Percentiles rank a stretch among this genome's conserved stretches.
phyloP scores from a whole-genome alignment of 2,113 vertebrate species.

The Furnarius figulus region DNA sequence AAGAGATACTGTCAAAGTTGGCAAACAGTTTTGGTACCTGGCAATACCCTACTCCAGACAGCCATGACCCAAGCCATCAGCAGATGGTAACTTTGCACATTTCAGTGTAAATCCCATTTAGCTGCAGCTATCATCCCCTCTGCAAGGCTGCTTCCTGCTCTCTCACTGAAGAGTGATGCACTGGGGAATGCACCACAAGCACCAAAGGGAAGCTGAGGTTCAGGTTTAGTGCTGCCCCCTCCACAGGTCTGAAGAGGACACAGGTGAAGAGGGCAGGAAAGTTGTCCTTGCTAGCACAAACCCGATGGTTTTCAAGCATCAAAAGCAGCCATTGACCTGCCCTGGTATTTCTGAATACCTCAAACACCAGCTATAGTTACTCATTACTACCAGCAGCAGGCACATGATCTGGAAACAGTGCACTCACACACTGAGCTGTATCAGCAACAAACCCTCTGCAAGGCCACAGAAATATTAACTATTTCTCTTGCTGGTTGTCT shows the following conservation, averaged over 20 bases:
- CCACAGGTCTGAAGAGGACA: background rate
- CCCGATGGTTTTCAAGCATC: background rate
- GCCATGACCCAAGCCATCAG: background rate
- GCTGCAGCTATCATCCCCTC: fast-evolving
- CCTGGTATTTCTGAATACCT: background rate
- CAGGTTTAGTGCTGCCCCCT: background rate
- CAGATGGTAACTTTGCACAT: fast-evolving
- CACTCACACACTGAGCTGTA: background rate
- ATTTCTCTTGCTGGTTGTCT: background rate
- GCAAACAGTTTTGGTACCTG: background rate
- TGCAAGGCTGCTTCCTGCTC: background rate
- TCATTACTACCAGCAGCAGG: background rate
- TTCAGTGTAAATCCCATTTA: background rate
- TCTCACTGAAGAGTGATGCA: background rate
- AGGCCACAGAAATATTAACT: background rate
- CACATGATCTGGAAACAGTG: background rate
- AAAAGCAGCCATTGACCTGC: background rate
- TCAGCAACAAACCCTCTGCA: background rate
- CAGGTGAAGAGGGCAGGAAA: background rate
- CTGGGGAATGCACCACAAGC: background rate
- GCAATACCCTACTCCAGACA: background rate
- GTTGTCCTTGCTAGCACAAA: background rate
- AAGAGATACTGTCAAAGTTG: background rate
- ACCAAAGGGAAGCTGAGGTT: background rate
- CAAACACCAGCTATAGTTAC: background rate